Evolutionary conservation across 35 echinoderm and acorn worm genomes (phyloP), one percentile per base, ranked within the genome.

Genomic region (Diadema setosum): DNA sequence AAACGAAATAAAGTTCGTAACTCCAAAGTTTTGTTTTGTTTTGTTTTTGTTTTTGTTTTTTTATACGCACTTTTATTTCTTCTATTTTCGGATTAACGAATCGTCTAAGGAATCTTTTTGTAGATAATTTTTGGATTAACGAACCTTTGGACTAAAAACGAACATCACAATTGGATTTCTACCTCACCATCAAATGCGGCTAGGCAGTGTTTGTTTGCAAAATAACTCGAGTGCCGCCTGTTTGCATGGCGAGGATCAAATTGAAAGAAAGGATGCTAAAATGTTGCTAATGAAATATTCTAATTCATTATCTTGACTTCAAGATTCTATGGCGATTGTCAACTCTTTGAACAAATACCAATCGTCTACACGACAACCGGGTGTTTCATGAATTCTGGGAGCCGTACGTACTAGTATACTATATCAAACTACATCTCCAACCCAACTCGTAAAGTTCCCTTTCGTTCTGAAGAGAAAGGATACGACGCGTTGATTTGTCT

Each of bases 401-500:
- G 29, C 14, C 17, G 11, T 67, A 67, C 31, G 20, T 67, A 29
- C 11, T 23, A 24, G 63, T 3, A 67, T 11, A 23, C 20, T 1
- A 67, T 29, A 23, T 23, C 63, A 1, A 11, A 24, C 31, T 3
- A 3, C 20, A 67, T 18, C 12, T 31, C 63, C 20, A 67, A 12
- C 25, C 31, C 25, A 26, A 67, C 31, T 24, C 31, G 18, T 24
- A 29, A 30, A 60, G 17, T 5, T 60, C n/a, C 9, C 57, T 20
- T 23, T 7, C 21, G 56, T 6, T 6, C 39, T n/a, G 48, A 11
- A 9, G 35, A 29, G 64, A 85, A 91, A 95, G 88, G 88, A 95
- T 91, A 87, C 91, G 93, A 81, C 70, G 89, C 27, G 92, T 91
- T 18, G 96, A 98, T 45, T 59, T 84, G 74, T 98, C 96, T 15